phyloP scores from a whole-genome alignment of 2,888 invertebrate genomes.

The Nephrotoma guestfalica region DNA sequence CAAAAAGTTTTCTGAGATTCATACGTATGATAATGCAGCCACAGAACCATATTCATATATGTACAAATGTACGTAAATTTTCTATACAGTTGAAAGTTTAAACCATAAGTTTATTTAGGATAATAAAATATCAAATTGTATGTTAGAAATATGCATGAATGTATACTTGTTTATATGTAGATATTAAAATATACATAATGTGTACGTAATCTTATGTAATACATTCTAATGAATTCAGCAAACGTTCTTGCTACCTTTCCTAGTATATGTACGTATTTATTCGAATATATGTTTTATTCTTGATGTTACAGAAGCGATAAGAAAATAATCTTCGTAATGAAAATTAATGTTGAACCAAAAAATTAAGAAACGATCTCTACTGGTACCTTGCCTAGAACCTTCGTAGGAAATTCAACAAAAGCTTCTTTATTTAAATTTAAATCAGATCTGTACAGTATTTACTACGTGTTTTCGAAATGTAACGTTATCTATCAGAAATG shows the following conservation, averaged over 20 bases:
- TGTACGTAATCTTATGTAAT: neutral
- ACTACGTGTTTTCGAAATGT: neutral
- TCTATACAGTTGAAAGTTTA: neutral
- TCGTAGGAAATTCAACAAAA: neutral
- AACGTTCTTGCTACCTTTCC: neutral
- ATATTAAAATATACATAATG: neutral
- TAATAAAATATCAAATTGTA: neutral
- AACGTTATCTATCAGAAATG: neutral
- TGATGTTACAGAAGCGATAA: neutral
- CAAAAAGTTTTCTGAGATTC: neutral
- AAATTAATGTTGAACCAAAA: neutral
- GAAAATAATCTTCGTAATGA: neutral
- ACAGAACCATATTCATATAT: neutral
- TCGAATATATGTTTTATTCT: neutral
- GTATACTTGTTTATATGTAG: neutral
- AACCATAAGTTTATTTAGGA: conserved; percentile 2
- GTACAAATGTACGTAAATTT: neutral
- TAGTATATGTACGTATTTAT: neutral
- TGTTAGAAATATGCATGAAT: neutral
- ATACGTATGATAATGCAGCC: neutral
- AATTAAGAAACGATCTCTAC: neutral
- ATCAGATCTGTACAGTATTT: neutral
- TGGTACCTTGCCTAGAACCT: neutral
- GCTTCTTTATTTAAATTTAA: neutral
- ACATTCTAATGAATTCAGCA: neutral